Base-by-base conservation (phyloP, 1,140 invertebrate species). In the Agrypnia vestita region DNA sequence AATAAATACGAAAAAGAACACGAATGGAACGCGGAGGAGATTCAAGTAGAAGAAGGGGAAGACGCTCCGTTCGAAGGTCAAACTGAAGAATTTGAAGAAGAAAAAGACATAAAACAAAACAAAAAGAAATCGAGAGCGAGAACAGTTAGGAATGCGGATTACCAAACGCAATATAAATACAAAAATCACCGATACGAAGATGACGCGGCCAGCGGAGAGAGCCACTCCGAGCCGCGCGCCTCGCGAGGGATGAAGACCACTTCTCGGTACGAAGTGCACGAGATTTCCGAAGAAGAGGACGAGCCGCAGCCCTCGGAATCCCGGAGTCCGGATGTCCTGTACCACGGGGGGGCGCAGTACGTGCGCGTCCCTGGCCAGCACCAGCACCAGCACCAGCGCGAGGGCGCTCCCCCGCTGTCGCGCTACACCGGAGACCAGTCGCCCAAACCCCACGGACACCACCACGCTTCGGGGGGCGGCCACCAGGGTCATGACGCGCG, bases 211-310 rank as follows among this genome's bases (percentile, higher is more conserved):
- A 84, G 82, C 51, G 84, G 85, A 21, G 84, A 86, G 15, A 81
- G 84, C 10, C 43, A 64, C 12, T 80, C 71, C 6, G 75, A 86
- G 55, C 78, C 78, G 3, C 12, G 67, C 19, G 78, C 55, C 10
- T 80, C 86, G 62, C 76, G 78, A 7, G 87, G 85, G 47, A 84
- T 84, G 0, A 86, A 89, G 11, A 90, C 90, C 64, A 85, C 88
- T 0, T 87, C 90, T 74, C 87, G 90, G 59, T 90, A 88, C 62
- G 87, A 91, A 80, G 90, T 91, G 4, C 88, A 91, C 76, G 88
- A 90, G 81, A 84, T 87, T 69, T 86, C 87, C 19, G 90, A 89
- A 4, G 90, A 90, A 4, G 84, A 86, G 35, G 86, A 85, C 0
- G 85, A 86, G 4, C 85, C 84, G 0, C 81, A 83, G 7, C 83